Evolutionary conservation across 2,797 vertebrate genomes (phyloP), one percentile per base, ranked within the genome.

Genomic region (Novumbra hubbsi): DNA sequence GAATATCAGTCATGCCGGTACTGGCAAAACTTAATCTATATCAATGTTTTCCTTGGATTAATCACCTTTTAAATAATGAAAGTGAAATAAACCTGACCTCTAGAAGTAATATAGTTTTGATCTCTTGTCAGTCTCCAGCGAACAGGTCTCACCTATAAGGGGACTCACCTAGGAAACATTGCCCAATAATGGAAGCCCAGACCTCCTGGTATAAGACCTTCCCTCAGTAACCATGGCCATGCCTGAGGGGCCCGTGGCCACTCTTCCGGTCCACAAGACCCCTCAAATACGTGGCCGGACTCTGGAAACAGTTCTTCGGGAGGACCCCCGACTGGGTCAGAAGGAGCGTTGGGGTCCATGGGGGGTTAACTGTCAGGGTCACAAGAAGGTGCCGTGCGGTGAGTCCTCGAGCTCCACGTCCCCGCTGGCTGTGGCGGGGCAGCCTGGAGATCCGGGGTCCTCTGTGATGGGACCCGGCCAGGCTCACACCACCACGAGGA

Each of bases 321-420:
- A 21, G 68, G 80, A 84, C 75, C 41, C 41, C 1, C 76, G 62
- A 70, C 77, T 74, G 76, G 76, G 77, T 76, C 48, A 78, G 81
- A 77, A 68, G 70, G 72, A 68, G 64, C 50, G 65, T 65, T 75
- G 60, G 62, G n/a, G 2, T 32, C 68, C 21, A 34, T 12, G 45
- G 21, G 28, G n/a, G 45, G 41, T 27, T 27, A 45, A 52, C 5
- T 19, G 28, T 27, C 60, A 69, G 24, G 21, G 1, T 24, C 34
- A 27, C 0, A 5, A 1, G 14, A 21, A 21, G 49, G 70, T 38
- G 63, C 34, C 30, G 8, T 38, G 27, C 68, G 15, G 6, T 21
- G 60, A 24, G 1, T n/a, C 38, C 15, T 50, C 17, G 34, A 65
- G 16, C 62, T n/a, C 63, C 83, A 84, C 84, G 87, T 86, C 87